These are phyloP conservation scores for Atopsyche davidsoni DNA, from an alignment of 1,140 invertebrate species.

Conservation along the genomic window DNA sequence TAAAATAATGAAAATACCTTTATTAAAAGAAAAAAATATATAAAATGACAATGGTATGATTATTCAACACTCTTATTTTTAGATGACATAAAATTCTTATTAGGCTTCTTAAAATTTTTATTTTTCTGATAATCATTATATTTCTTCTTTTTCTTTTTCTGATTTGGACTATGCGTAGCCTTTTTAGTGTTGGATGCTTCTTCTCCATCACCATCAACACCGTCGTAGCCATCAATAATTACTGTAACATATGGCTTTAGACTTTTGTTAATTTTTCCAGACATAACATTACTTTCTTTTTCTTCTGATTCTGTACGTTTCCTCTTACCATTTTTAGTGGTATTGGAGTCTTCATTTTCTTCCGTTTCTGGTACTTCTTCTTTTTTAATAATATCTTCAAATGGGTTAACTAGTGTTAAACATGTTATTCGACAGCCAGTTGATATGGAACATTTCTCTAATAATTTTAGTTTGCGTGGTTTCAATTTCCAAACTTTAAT, in stretches of 20 bases:
- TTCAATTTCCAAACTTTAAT: slow-evolving; percentile 68
- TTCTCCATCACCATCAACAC: slow-evolving; percentile 5
- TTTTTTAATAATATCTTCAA: slow-evolving; percentile 36
- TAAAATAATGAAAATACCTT: neutral
- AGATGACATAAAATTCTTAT: neutral
- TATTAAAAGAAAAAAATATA: neutral
- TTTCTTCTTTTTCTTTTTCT: slow-evolving; percentile 7
- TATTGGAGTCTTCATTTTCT: slow-evolving; percentile 25
- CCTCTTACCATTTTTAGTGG: slow-evolving; percentile 40
- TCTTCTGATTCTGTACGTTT: slow-evolving; percentile 32
- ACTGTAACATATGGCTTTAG: slow-evolving; percentile 16
- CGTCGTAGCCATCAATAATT: slow-evolving; percentile 4
- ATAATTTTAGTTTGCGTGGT: slow-evolving; percentile 44
- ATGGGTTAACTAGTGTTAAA: slow-evolving; percentile 44
- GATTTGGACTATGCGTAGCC: neutral
- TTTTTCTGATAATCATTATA: slow-evolving; percentile 4
- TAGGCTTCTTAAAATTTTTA: neutral
- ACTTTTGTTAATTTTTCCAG: slow-evolving; percentile 6
- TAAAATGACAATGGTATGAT: neutral
- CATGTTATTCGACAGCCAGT: slow-evolving; percentile 58
- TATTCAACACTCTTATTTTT: neutral
- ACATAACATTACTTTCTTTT: slow-evolving; percentile 25
- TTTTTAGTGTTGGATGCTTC: neutral
- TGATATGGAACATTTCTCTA: slow-evolving; percentile 45
- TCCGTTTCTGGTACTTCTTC: slow-evolving; percentile 35